Evolutionary conservation across 2,113 vertebrate species (phyloP), one percentile per base, ranked within the genome.

Genomic region (Nesogale talazaci): DNA sequence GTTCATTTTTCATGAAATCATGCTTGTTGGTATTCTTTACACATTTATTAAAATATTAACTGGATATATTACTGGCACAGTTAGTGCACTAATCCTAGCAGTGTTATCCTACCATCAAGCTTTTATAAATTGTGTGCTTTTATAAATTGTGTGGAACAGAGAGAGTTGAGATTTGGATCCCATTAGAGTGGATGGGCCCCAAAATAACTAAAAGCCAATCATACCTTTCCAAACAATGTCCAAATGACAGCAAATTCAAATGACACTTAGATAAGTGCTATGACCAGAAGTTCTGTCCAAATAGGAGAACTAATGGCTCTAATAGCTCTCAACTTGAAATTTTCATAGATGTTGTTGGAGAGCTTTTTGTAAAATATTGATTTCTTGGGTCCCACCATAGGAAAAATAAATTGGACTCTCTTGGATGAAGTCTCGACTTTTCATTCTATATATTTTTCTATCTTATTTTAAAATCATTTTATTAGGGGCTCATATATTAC

Each of bases 41-140:
- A 14, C 79, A 93, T 46, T 84, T 76, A 57, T 93, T 90, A 75
- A 59, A 85, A 77, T 78, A 74, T n/a, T 38, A 84, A 57, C 63
- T 2, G 74, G 15, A 69, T 84, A 17, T 6, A 6, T 88, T 61
- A n/a, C 15, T 89, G 65, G 81, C 0, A 59, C 6, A 56, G 77
- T 25, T 70, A 25, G 2, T 57, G 69, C 67, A 31, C 4, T 46
- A 42, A 91, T 75, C 0, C 59, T 52, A 88, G 8, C 14, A 31
- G 4, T 15, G 12, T 23, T 2, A 9, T 65, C 56, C 69, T 14
- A 79, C 9, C 69, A 74, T 34, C 31, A 83, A 14, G 4, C 7
- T 69, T 69, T 93, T n/a, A 46, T 85, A 42, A 34, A 70, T 11
- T 20, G 0, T 15, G 34, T 61, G 25, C 2, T 78, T 22, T 78